Percentiles rank a stretch among this genome's conserved stretches.
phyloP scores from a whole-genome alignment of 1,140 invertebrate species.

The Drosophila sproati region DNA sequence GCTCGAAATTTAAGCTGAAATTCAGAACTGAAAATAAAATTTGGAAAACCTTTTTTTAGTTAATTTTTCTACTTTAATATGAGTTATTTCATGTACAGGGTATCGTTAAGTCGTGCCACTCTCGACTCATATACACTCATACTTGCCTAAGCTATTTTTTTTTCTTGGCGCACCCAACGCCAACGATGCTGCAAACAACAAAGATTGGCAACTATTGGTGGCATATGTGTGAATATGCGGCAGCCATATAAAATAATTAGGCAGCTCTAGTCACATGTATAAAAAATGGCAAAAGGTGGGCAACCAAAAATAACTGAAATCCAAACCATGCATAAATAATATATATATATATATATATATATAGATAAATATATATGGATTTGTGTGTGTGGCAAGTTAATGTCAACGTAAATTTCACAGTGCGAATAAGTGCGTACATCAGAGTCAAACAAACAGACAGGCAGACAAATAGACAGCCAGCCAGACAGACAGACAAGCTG shows the following conservation, averaged over 20 bases:
- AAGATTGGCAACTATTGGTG: constrained; percentile 14
- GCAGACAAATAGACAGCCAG: background rate
- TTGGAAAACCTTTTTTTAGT: no score
- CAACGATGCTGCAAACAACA: constrained; percentile 42
- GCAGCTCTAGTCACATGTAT: constrained; percentile 50
- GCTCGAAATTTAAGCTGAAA: no score
- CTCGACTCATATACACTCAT: background rate
- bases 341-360: no score
- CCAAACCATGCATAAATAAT: background rate
- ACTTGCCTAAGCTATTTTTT: no score
- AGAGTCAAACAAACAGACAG: constrained; percentile 21
- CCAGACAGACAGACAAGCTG: background rate
- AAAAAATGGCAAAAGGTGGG: constrained; percentile 51
- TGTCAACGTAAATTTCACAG: constrained; percentile 68
- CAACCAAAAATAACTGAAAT: background rate
- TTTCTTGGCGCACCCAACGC: constrained; percentile 49
- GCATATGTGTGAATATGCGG: constrained; percentile 33
- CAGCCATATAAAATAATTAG: constrained; percentile 76
- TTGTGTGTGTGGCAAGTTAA: constrained; percentile 42
- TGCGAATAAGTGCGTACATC: constrained; percentile 67
- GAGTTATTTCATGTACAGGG: background rate
- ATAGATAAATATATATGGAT: background rate
- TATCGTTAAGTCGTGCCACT: background rate
- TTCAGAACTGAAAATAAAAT: no score
- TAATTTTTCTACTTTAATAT: background rate